A percentile compares a stretch with the other conserved stretches of the same genome.
These are phyloP conservation scores for Cydia splendana DNA, from an alignment of 1,140 invertebrate genomes.

Conservation along the genomic window DNA sequence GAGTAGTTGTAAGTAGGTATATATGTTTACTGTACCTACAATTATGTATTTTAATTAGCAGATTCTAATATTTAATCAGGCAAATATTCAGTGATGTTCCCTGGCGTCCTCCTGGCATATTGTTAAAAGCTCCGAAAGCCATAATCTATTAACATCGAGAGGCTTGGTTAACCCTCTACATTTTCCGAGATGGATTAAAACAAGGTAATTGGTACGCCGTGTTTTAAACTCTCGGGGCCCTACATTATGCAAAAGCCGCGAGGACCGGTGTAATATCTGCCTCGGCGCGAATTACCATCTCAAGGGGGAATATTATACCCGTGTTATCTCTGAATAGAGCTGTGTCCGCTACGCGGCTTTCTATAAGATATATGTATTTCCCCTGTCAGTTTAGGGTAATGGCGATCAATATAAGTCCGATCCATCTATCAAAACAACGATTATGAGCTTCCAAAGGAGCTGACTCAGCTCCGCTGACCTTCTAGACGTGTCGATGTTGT, in stretches of 20 bases:
- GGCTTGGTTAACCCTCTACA: constrained; percentile 17
- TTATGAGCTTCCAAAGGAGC: constrained; percentile 16
- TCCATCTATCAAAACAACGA: constrained; percentile 30
- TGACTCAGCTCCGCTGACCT: background rate
- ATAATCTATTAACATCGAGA: constrained; percentile 17
- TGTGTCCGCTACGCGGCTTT: background rate
- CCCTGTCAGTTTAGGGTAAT: constrained; percentile 14
- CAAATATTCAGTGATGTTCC: background rate
- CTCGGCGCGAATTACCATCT: background rate
- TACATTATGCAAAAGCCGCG: constrained; percentile 23
- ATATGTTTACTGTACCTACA: no score
- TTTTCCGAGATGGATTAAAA: constrained; percentile 23
- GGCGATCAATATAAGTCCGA: constrained; percentile 29
- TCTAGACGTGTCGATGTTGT: constrained; percentile 29
- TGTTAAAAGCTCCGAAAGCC: background rate
- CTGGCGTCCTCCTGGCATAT: background rate
- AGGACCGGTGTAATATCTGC: constrained; percentile 15
- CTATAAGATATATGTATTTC: background rate
- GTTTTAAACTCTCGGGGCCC: background rate
- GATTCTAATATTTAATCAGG: background rate
- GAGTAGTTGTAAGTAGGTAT: no score
- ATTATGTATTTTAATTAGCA: background rate
- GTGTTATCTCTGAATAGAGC: constrained; percentile 22
- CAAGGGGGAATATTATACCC: constrained; percentile 10
- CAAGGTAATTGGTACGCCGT: constrained; percentile 13